These are phyloP conservation scores for Thalpophila matura DNA, from an alignment of 2,888 invertebrate genomes.

Conservation along the genomic window DNA sequence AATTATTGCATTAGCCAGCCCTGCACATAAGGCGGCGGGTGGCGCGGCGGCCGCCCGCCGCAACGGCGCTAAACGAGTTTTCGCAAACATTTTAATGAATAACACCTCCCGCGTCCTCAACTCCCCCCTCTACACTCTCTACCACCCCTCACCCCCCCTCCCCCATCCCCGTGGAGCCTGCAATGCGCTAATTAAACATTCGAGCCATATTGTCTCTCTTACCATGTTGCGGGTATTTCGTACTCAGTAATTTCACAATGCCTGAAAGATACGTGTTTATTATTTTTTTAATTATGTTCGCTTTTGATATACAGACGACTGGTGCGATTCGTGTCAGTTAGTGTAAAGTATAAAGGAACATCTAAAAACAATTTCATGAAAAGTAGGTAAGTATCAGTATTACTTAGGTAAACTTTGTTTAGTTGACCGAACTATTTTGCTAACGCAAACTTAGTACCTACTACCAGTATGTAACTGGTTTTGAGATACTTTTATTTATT, in stretches of 20 bases:
- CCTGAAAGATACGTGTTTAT: conserved; percentile 53
- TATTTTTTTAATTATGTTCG: conserved; percentile 30
- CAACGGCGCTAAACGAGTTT: conserved; percentile 89
- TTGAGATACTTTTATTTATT: too few species aligned
- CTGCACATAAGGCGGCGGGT: conserved; percentile 62
- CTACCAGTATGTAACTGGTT: too few species aligned
- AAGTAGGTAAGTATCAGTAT: too few species aligned
- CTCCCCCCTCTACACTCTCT: conserved; percentile 48
- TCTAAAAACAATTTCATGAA: background rate
- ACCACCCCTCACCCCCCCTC: conserved; percentile 51
- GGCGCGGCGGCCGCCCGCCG: conserved; percentile 81
- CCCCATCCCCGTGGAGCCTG: conserved; percentile 72
- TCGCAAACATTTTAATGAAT: conserved; percentile 91
- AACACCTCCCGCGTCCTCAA: conserved; percentile 83
- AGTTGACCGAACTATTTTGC: too few species aligned
- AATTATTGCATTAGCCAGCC: conserved; percentile 60
- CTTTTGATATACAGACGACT: background rate
- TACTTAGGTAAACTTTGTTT: too few species aligned
- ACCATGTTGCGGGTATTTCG: conserved; percentile 81
- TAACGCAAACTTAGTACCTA: too few species aligned
- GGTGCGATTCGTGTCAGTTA: background rate
- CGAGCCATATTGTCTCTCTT: conserved; percentile 88
- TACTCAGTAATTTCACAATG: conserved; percentile 64
- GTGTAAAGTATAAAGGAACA: background rate
- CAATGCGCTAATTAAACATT: conserved; percentile 90